Percentiles rank a stretch among this genome's conserved stretches.
These are phyloP conservation scores for Laticauda colubrina DNA, from an alignment of 2,113 vertebrate species.

Conservation along the genomic window DNA sequence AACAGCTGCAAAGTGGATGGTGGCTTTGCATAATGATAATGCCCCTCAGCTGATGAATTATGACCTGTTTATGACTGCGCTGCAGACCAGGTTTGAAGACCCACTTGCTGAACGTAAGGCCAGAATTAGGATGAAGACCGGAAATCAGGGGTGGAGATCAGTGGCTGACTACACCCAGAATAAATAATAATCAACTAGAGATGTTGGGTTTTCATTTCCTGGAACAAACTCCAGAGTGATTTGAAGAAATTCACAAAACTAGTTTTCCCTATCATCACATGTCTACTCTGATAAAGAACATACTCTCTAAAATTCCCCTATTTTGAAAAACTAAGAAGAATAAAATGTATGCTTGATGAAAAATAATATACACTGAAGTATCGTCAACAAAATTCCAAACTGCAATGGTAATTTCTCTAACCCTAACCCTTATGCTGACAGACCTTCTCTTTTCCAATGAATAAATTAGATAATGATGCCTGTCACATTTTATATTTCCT, in stretches of 20 bases:
- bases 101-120: too few species aligned
- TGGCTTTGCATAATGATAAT: too few species aligned
- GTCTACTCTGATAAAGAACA: not conserved
- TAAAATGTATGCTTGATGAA: not conserved
- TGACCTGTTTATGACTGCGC: too few species aligned
- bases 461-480: not conserved
- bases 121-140: too few species aligned
- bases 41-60: too few species aligned
- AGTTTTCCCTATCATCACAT: not conserved
- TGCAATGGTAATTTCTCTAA: not conserved
- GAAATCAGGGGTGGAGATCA: too few species aligned
- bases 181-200: not conserved
- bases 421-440: not conserved
- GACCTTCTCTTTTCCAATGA: not conserved
- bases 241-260: not conserved
- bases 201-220: not conserved
- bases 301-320: not conserved
- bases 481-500: not conserved
- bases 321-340: not conserved
- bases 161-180: not conserved
- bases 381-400: not conserved
- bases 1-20: too few species aligned
- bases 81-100: too few species aligned
- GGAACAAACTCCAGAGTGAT: not conserved
- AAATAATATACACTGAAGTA: not conserved